Conservation (phyloP, 2,113 vertebrate species). For the Leuciscus idus region DNA sequence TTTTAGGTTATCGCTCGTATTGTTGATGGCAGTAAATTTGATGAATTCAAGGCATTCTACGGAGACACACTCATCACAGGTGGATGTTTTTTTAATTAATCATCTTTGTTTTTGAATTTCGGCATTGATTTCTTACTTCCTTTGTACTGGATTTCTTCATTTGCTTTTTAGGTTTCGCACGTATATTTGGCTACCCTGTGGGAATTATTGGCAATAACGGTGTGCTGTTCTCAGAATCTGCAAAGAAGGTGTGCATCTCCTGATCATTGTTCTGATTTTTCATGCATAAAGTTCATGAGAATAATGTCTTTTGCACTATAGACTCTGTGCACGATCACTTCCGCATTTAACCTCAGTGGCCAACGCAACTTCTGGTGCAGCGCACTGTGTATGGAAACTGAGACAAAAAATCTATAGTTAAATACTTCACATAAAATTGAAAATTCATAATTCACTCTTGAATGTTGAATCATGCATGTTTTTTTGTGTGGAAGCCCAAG, state of each 20-base stretch:
- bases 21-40: slow-evolving; percentile 96
- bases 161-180: slow-evolving; percentile 85
- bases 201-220: slow-evolving; percentile 98
- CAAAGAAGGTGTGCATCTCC: slow-evolving; percentile 86
- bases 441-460: neutral
- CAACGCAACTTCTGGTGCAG: neutral
- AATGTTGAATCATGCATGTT: no score
- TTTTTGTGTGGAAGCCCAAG: neutral
- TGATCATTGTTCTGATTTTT: neutral
- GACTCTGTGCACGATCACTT: no score
- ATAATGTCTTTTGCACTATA: neutral
- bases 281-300: neutral
- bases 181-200: slow-evolving; percentile 95
- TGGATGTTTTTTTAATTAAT: slow-evolving; percentile 60
- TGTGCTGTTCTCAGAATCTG: slow-evolving; percentile 97
- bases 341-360: neutral
- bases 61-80: slow-evolving; percentile 97
- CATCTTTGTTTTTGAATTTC: neutral
- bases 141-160: neutral
- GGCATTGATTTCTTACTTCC: neutral
- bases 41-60: slow-evolving; percentile 98
- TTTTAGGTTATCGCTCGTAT: slow-evolving; percentile 94
- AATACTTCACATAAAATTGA: neutral
- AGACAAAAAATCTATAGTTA: neutral
- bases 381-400: neutral